phyloP scores from a whole-genome alignment of 1,140 invertebrate species.

The Lepidotrigona ventralis region DNA sequence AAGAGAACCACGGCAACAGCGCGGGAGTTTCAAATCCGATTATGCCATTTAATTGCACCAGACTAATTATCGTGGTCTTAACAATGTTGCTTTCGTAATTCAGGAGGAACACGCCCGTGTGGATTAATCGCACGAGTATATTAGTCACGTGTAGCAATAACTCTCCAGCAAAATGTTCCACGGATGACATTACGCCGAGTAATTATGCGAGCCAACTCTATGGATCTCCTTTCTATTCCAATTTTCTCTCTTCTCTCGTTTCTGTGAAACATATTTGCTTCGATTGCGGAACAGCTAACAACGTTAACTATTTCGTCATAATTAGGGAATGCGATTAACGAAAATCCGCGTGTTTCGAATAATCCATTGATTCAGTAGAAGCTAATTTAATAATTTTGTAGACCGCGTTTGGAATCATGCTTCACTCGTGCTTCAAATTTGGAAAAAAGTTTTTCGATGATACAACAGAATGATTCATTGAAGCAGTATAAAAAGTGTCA shows the following conservation, averaged over 20 bases:
- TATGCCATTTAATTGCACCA: background rate
- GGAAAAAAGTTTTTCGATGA: too few relatives aligned
- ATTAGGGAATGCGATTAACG: background rate
- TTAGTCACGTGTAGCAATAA: conserved; percentile 14
- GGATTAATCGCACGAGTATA: conserved; percentile 23
- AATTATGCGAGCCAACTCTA: conserved; percentile 19
- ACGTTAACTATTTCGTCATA: background rate
- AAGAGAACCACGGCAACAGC: background rate
- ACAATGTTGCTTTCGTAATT: conserved; percentile 32
- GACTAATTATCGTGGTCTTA: conserved; percentile 21
- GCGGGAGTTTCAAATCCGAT: background rate
- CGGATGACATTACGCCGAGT: background rate
- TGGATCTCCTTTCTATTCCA: conserved; percentile 12
- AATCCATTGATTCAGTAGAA: background rate
- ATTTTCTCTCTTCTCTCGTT: background rate
- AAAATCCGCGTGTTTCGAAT: background rate
- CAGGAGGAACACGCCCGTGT: background rate
- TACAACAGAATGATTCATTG: too few relatives aligned
- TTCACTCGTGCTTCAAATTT: background rate
- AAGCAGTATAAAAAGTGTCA: too few relatives aligned
- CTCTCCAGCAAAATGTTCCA: conserved; percentile 15
- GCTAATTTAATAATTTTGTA: background rate
- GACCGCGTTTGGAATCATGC: background rate
- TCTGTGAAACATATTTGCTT: background rate
- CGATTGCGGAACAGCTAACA: background rate